phyloP scores from a whole-genome alignment of 2,113 vertebrate genomes.

The Hippocampus zosterae region DNA sequence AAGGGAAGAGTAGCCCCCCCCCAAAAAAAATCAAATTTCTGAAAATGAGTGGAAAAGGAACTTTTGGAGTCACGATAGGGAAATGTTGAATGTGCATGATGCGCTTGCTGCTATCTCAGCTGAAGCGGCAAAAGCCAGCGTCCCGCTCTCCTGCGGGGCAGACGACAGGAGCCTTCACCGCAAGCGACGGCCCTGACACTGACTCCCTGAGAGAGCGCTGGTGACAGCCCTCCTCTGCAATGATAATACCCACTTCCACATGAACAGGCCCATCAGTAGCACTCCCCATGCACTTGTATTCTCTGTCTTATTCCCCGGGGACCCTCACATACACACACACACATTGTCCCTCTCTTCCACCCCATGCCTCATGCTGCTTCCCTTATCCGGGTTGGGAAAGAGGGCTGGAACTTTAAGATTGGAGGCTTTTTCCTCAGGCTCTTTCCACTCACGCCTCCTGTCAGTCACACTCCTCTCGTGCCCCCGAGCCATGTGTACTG shows the following conservation, averaged over 20 bases:
- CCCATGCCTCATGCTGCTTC: constrained; percentile 40
- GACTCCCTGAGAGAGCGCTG: constrained; percentile 44
- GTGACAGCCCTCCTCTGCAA: constrained; percentile 63
- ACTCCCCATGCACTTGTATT: constrained; percentile 52
- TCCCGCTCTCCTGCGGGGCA: constrained; percentile 36
- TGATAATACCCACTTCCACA: constrained; percentile 64
- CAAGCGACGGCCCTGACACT: constrained; percentile 47
- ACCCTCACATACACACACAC: constrained; percentile 21
- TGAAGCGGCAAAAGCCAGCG: constrained; percentile 30
- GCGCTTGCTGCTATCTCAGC: constrained; percentile 34
- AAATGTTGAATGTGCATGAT: constrained; percentile 28
- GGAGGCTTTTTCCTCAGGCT: constrained; percentile 49
- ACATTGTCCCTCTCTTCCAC: constrained; percentile 28
- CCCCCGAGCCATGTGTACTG: constrained; percentile 56
- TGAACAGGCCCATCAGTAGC: constrained; percentile 59
- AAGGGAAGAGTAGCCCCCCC: no score
- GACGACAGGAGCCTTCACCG: constrained; percentile 51
- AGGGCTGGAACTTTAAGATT: constrained; percentile 41
- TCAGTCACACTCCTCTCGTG: constrained; percentile 63
- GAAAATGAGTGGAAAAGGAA: constrained; percentile 1
- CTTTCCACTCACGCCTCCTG: constrained; percentile 56
- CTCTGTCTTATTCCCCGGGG: constrained; percentile 59
- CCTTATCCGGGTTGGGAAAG: constrained; percentile 38
- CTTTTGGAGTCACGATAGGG: constrained; percentile 16
- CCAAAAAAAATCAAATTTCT: background rate